Percentiles rank a stretch among this genome's conserved stretches.
phyloP scores from a whole-genome alignment of 2,888 invertebrate species.

The Ochropacha duplaris region DNA sequence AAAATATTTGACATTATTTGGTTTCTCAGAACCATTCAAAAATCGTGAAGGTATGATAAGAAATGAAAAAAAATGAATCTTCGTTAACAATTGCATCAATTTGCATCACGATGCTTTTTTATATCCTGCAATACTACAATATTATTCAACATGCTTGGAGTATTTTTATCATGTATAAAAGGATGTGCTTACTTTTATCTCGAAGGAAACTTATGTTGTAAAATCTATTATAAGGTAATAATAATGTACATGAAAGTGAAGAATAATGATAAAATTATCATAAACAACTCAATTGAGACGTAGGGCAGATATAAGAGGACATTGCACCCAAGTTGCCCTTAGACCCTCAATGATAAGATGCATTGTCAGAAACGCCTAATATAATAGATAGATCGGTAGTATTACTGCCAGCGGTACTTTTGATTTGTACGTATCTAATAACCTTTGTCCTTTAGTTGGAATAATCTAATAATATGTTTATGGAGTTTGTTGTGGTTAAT shows the following conservation, averaged over 20 bases:
- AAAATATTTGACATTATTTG: too few species aligned
- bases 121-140: neutral
- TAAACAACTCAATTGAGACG: conserved; percentile 72
- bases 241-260: conserved; percentile 49
- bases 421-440: conserved; percentile 17
- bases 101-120: neutral
- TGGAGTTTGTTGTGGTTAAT: neutral
- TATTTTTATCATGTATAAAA: conserved; percentile 28
- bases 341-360: conserved; percentile 58
- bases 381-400: conserved; percentile 20
- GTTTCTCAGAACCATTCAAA: too few species aligned
- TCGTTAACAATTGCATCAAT: too few species aligned
- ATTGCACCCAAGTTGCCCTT: conserved; percentile 65
- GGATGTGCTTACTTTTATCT: conserved; percentile 31
- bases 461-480: conserved; percentile 11
- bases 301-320: conserved; percentile 62
- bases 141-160: neutral
- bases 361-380: conserved; percentile 45
- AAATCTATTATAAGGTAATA: conserved; percentile 70
- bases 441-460: conserved; percentile 21
- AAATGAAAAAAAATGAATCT: too few species aligned
- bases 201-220: conserved; percentile 53
- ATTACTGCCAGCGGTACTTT: conserved; percentile 29
- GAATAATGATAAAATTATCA: conserved; percentile 62
- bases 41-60: too few species aligned